Evolutionary conservation across 1,140 invertebrate species (phyloP).

Genomic region (Drosophila bocki): DNA sequence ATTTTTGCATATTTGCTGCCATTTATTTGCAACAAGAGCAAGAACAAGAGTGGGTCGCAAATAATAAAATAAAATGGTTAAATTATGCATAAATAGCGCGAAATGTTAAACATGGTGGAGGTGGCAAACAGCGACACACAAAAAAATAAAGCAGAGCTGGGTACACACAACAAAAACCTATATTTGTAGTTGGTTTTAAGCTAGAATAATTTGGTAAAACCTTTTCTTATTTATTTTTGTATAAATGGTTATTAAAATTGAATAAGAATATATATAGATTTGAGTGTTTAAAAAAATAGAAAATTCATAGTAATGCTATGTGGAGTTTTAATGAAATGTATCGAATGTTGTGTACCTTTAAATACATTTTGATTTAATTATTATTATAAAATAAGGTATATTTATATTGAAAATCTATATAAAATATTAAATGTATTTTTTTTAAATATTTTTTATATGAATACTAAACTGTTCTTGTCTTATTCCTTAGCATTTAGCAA

Average conservation of each 20-base stretch:
- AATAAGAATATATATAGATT: neutral
- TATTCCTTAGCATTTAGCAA: no score
- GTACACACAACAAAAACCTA: neutral
- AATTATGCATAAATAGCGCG: slow-evolving; percentile 54
- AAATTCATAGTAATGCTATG: neutral
- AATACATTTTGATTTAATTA: no score
- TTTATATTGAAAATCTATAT: no score
- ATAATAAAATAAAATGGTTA: slow-evolving; percentile 62
- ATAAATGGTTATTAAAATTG: neutral
- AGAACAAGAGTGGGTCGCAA: slow-evolving; percentile 37
- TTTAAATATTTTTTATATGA: no score
- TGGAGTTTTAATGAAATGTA: no score
- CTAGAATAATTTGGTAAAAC: neutral
- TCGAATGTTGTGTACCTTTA: no score
- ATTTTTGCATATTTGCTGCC: slow-evolving; percentile 55
- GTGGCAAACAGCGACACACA: slow-evolving; percentile 13
- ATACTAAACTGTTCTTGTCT: neutral
- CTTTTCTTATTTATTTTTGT: neutral
- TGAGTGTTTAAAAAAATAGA: neutral
- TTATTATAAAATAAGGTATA: no score
- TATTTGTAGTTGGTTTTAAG: neutral
- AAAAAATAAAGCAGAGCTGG: neutral
- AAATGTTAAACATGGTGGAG: slow-evolving; percentile 49
- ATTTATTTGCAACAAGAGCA: slow-evolving; percentile 50
- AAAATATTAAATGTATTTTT: no score